Percentiles rank a stretch among this genome's conserved stretches.
These are phyloP conservation scores for Chaenodraco wilsoni DNA, from an alignment of 2,797 vertebrate species.

Conservation along the genomic window DNA sequence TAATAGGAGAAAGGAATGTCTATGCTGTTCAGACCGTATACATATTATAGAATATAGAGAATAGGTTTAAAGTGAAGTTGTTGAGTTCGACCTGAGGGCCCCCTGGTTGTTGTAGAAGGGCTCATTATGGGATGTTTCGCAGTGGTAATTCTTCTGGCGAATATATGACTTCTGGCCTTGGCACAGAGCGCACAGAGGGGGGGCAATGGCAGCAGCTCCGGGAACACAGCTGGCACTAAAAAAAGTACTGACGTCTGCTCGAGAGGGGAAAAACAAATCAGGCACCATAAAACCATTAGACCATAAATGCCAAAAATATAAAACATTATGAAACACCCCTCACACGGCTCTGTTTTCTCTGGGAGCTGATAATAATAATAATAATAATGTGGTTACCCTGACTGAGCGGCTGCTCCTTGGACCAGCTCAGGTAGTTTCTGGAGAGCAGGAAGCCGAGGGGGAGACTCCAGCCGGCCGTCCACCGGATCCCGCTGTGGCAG, in stretches of 20 bases:
- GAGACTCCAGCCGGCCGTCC: constrained; percentile 93
- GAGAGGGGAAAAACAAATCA: constrained; percentile 30
- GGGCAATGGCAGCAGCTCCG: constrained; percentile 83
- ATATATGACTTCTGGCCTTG: constrained; percentile 89
- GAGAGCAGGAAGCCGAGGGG: constrained; percentile 91
- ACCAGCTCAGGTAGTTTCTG: constrained; percentile 88
- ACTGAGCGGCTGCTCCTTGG: constrained; percentile 86
- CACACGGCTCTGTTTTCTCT: background rate
- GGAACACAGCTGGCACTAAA: constrained; percentile 92
- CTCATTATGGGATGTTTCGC: constrained; percentile 89
- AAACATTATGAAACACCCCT: background rate
- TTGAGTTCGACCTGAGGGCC: constrained; percentile 86
- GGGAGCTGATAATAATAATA: background rate
- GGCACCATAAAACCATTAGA: constrained; percentile 2
- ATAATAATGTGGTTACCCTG: constrained; percentile 77
- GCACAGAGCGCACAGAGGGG: constrained; percentile 86
- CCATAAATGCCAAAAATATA: background rate
- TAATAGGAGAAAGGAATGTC: constrained; percentile 44
- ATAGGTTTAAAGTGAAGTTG: background rate
- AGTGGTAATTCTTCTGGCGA: constrained; percentile 88
- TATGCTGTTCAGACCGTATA: background rate
- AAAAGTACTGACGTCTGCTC: constrained; percentile 85
- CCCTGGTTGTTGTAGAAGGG: constrained; percentile 91
- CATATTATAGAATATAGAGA: too few species aligned
- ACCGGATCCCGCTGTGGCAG: constrained; percentile 90